These are phyloP conservation scores for Parotocinclus haroldoi DNA, from an alignment of 2,797 vertebrate genomes.

Conservation along the genomic window DNA sequence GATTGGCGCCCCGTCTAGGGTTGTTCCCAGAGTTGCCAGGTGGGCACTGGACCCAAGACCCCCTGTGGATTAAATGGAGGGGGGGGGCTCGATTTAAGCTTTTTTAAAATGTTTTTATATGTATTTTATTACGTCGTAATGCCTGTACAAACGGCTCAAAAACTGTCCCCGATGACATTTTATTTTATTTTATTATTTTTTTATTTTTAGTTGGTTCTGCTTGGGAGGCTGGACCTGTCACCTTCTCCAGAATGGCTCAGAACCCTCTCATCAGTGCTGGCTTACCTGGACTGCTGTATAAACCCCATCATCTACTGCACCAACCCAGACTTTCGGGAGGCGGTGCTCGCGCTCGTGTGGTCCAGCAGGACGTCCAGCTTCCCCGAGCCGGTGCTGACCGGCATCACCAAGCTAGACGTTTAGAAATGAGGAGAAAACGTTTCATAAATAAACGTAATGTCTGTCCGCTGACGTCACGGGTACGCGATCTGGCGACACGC, in stretches of 20 bases:
- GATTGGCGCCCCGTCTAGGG: too few species aligned
- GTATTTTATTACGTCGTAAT: too few species aligned
- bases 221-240: conserved; percentile 61
- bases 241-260: conserved; percentile 69
- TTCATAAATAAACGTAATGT: too few species aligned
- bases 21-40: too few species aligned
- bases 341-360: conserved; percentile 65
- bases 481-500: too few species aligned
- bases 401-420: conserved; percentile 46
- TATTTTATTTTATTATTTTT: neutral
- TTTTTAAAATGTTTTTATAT: too few species aligned
- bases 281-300: conserved; percentile 69
- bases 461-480: too few species aligned
- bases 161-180: too few species aligned
- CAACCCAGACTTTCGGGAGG: conserved; percentile 65
- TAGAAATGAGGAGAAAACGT: conserved; percentile 30
- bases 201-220: conserved; percentile 60
- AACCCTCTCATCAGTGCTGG: conserved; percentile 69
- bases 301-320: conserved; percentile 72
- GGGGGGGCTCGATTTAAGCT: too few species aligned
- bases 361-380: conserved; percentile 51
- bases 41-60: too few species aligned
- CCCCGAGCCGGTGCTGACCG: conserved; percentile 65
- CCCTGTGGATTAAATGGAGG: too few species aligned
- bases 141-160: too few species aligned